Evolutionary conservation across 2,888 invertebrate genomes (phyloP).

Genomic region (Megastigmus dorsalis): DNA sequence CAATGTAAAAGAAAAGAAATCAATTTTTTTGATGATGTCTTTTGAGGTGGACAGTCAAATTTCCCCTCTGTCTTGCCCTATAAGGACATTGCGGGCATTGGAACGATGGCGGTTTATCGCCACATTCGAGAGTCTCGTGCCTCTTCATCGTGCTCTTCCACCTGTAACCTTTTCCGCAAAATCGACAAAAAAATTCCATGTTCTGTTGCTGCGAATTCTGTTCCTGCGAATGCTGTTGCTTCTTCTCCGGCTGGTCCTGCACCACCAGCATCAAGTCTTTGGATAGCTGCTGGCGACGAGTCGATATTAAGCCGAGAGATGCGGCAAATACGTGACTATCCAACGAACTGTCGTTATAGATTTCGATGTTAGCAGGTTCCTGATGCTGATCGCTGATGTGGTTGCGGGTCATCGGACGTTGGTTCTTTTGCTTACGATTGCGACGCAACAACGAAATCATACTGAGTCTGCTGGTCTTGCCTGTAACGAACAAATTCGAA

Average conservation of each 20-base stretch:
- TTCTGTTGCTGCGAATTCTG: conserved; percentile 9
- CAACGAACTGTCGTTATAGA: conserved; percentile 41
- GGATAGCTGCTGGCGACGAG: neutral
- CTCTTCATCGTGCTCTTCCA: conserved; percentile 90
- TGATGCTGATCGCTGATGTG: conserved; percentile 25
- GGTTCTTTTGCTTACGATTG: conserved; percentile 38
- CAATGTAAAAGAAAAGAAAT: conserved; percentile 7
- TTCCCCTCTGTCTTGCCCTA: conserved; percentile 87
- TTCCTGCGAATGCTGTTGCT: conserved; percentile 16
- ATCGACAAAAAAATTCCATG: conserved; percentile 46
- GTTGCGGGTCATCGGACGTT: conserved; percentile 43
- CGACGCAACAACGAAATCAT: conserved; percentile 51
- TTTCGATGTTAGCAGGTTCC: conserved; percentile 4
- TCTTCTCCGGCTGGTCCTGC: conserved; percentile 17
- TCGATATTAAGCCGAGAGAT: conserved; percentile 44
- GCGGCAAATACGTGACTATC: conserved; percentile 48
- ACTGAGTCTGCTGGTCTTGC: conserved; percentile 48
- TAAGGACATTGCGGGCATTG: conserved; percentile 87
- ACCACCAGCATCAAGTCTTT: conserved; percentile 39
- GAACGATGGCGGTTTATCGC: conserved; percentile 88
- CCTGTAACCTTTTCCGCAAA: conserved; percentile 89
- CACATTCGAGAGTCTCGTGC: conserved; percentile 89
- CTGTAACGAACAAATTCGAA: conserved; percentile 43
- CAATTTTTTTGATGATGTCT: conserved; percentile 80
- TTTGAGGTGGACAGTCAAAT: conserved; percentile 87